phyloP scores from a whole-genome alignment of 2,113 vertebrate species.

The Vireo altiloquus region DNA sequence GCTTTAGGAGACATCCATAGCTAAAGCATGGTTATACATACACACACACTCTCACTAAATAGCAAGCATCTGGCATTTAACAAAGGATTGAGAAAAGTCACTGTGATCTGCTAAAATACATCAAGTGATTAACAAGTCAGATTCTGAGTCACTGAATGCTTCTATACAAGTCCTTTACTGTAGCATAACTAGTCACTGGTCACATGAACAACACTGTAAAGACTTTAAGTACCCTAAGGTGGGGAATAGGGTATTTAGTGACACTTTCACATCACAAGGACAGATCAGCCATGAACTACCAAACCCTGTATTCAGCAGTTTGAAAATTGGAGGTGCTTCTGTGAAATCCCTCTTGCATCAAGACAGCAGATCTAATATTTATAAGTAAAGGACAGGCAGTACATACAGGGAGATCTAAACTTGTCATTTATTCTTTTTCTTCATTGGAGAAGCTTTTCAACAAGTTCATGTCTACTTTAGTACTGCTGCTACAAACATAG shows the following conservation, averaged over 20 bases:
- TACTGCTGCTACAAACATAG: neutral
- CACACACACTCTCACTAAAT: neutral
- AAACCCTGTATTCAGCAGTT: neutral
- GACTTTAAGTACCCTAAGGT: neutral
- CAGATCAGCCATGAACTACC: neutral
- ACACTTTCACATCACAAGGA: neutral
- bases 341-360: neutral
- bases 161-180: neutral
- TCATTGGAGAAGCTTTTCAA: neutral
- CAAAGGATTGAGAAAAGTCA: neutral
- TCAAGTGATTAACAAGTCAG: neutral
- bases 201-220: neutral
- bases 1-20: neutral
- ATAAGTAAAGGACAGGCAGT: neutral
- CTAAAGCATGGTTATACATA: neutral
- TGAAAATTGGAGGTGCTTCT: neutral
- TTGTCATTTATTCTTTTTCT: neutral
- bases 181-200: neutral
- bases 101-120: neutral
- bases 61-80: neutral
- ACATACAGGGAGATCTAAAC: neutral
- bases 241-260: neutral
- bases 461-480: neutral
- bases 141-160: neutral
- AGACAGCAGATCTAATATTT: neutral